Base-by-base conservation (phyloP, 2,113 vertebrate species). In the Steatornis caripensis region DNA sequence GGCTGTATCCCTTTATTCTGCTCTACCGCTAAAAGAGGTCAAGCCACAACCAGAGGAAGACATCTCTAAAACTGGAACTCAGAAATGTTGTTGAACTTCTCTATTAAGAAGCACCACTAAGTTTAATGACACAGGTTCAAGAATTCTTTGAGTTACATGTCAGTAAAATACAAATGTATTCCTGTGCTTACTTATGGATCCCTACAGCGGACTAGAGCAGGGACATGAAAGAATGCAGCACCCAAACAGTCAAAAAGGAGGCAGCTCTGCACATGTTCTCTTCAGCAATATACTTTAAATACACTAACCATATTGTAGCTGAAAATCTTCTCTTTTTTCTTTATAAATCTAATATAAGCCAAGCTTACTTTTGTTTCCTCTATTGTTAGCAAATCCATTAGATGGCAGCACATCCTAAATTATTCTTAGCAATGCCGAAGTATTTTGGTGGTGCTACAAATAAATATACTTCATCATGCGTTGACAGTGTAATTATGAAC, bases 401-500 rank as follows among this genome's bases (percentile, higher is more conserved):
- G 97, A 54, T 97, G 97, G 95, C 97, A 96, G 94, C 62, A 71
- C 66, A 91, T 45, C 84, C 95, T 83, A 91, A 97, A 80, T 75
- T 91, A 91, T 88, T 93, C 64, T 41, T 41, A 88, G 26, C 12
- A 10, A 19, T 26, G 49, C 7, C 37, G 27, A 32, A 24, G 32
- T 27, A 24, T 15, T 74, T 26, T 54, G 24, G 37, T 69, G 22
- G 61, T 49, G 49, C 22, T 69, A 37, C 39, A 74, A 89, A 77
- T 21, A 61, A 64, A 41, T 23, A 3, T 6, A 48, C 80, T 43
- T 86, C 22, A 12, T 41, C 36, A 18, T 14, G 7, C 12, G 15
- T 29, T 87, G 57, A 70, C 49, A 62, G 32, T 32, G 18, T 53
- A 72, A 76, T 60, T 65, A 45, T 3, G 6, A 68, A 16, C 21